Evolutionary conservation across 2,888 invertebrate species (phyloP).

Genomic region (Hesperia comma): DNA sequence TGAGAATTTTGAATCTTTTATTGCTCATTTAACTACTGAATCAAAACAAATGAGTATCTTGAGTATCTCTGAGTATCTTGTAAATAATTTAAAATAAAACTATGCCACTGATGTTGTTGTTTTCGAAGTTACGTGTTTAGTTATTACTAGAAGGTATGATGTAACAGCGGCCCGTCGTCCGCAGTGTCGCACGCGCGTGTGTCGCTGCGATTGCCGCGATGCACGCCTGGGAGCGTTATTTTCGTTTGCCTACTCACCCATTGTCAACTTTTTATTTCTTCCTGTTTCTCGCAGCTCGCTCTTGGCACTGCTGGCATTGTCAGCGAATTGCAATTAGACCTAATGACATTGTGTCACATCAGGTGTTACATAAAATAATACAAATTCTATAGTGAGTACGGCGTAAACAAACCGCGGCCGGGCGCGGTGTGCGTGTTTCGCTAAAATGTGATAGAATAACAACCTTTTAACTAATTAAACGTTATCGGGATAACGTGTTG

Average conservation of each 20-base stretch:
- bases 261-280: conserved; percentile 70
- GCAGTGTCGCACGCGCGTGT: background rate
- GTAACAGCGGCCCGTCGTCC: background rate
- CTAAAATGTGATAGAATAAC: conserved; percentile 20
- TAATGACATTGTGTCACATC: conserved; percentile 21
- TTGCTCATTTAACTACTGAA: too few relatives aligned
- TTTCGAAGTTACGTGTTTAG: background rate
- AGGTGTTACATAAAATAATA: conserved; percentile 3
- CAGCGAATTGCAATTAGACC: conserved; percentile 22
- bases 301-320: conserved; percentile 77
- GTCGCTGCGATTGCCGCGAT: conserved; percentile 30
- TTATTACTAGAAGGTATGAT: conserved; percentile 2
- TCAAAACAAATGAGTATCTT: too few relatives aligned
- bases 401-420: conserved; percentile 1
- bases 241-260: conserved; percentile 65
- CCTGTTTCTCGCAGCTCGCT: conserved; percentile 65
- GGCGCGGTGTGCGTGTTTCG: background rate
- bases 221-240: conserved; percentile 75
- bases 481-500: conserved; percentile 61
- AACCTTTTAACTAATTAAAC: conserved; percentile 56
- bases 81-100: too few relatives aligned
- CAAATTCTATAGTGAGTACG: background rate
- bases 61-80: too few relatives aligned
- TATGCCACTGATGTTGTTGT: background rate
- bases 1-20: too few relatives aligned